phyloP scores from a whole-genome alignment of 1,140 invertebrate genomes.

The Capitella teleta region DNA sequence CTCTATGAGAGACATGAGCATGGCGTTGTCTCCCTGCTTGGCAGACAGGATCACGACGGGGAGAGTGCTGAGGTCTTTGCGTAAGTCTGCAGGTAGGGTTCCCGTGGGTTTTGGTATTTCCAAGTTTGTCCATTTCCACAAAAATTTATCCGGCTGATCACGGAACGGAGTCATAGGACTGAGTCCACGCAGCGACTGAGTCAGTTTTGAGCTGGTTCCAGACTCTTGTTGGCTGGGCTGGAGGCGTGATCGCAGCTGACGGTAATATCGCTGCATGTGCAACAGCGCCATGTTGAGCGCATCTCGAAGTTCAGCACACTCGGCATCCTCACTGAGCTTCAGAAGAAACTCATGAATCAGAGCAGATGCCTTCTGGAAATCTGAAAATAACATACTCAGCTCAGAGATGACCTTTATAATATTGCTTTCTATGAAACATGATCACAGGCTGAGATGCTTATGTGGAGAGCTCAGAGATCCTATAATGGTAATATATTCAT shows the following conservation, averaged over 20 bases:
- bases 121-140: conserved; percentile 39
- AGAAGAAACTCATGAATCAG: conserved; percentile 41
- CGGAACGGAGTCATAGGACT: conserved; percentile 41
- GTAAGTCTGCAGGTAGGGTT: conserved; percentile 19
- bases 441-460: no score
- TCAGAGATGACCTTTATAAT: no score
- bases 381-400: conserved; percentile 17
- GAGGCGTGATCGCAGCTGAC: conserved; percentile 25
- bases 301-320: conserved; percentile 40
- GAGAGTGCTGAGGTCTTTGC: conserved; percentile 25
- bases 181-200: conserved; percentile 28
- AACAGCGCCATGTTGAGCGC: conserved; percentile 36
- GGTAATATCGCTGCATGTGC: conserved; percentile 41
- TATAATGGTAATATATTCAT: no score
- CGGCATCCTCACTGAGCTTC: conserved; percentile 37
- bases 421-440: no score
- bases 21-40: conserved; percentile 27
- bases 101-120: conserved; percentile 20
- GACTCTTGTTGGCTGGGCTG: conserved; percentile 17
- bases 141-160: conserved; percentile 41
- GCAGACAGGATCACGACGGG: conserved; percentile 33
- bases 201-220: conserved; percentile 23
- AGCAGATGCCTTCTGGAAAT: conserved; percentile 42
- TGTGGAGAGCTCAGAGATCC: no score
- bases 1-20: conserved; percentile 22